These are phyloP conservation scores for Catocala nupta DNA, from an alignment of 2,888 invertebrate genomes.

Conservation along the genomic window DNA sequence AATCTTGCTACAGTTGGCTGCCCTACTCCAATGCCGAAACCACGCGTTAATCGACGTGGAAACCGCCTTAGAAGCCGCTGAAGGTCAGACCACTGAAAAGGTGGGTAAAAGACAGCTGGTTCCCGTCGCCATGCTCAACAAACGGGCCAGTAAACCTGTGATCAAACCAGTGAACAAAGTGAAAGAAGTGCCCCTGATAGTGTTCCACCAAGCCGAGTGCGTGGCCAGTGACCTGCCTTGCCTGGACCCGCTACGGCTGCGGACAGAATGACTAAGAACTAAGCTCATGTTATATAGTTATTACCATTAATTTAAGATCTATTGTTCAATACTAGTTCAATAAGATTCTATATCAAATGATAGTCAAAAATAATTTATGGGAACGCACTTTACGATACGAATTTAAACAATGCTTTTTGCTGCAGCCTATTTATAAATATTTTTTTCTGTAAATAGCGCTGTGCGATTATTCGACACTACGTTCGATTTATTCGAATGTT, in stretches of 20 bases:
- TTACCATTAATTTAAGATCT: conserved; percentile 59
- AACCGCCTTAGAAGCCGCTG: conserved; percentile 84
- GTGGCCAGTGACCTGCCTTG: conserved; percentile 72
- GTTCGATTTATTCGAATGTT: too few species aligned
- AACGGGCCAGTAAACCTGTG: conserved; percentile 36
- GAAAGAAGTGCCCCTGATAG: conserved; percentile 79
- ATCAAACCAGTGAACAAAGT: conserved; percentile 58
- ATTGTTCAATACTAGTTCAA: not conserved
- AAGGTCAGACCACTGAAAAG: conserved; percentile 67
- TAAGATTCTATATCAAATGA: too few species aligned
- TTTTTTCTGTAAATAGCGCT: too few species aligned
- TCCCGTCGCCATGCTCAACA: conserved; percentile 62
- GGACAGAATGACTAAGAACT: conserved; percentile 80
- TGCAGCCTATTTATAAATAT: too few species aligned
- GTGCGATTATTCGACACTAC: too few species aligned
- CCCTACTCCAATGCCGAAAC: conserved; percentile 78
- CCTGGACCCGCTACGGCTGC: conserved; percentile 72
- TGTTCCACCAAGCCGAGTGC: conserved; percentile 78
- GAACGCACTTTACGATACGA: too few species aligned
- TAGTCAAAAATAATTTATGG: too few species aligned
- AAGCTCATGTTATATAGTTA: conserved; percentile 73
- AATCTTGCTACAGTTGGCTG: conserved; percentile 67
- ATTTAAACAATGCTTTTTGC: too few species aligned
- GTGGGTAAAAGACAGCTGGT: conserved; percentile 66
- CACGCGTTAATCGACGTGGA: conserved; percentile 83